Percentiles rank a stretch among this genome's conserved stretches.
These are phyloP conservation scores for Ochropleura plecta DNA, from an alignment of 2,888 invertebrate genomes.

Conservation along the genomic window DNA sequence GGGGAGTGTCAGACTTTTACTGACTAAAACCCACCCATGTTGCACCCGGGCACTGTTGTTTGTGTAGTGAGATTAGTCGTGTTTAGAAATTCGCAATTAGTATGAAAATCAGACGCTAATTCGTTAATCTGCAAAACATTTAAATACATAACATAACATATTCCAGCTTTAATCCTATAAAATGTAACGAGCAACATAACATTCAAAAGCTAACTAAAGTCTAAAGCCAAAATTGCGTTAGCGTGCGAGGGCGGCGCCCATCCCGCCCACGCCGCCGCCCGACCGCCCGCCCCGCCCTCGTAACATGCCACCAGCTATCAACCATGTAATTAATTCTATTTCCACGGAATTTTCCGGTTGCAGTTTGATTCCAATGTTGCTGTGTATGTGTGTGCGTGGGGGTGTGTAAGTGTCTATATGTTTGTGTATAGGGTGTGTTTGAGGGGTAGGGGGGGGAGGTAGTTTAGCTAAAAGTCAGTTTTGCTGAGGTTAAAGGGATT, in stretches of 20 bases:
- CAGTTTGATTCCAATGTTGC: constrained; percentile 56
- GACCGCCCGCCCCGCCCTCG: constrained; percentile 65
- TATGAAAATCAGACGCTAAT: not conserved
- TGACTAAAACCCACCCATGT: no score
- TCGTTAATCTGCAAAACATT: constrained; percentile 4
- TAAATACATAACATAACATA: constrained; percentile 19
- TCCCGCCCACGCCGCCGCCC: constrained; percentile 62
- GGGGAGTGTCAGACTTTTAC: no score
- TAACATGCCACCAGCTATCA: constrained; percentile 59
- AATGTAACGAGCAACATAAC: constrained; percentile 47
- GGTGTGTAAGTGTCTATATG: constrained; percentile 13
- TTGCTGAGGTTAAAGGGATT: constrained; percentile 17
- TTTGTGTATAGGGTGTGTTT: constrained; percentile 6
- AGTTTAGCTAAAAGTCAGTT: constrained; percentile 29
- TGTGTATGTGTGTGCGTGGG: constrained; percentile 25
- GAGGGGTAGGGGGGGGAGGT: not conserved
- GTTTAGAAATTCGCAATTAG: not conserved
- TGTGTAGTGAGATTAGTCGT: no score
- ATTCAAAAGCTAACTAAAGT: constrained; percentile 65
- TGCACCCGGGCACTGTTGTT: no score
- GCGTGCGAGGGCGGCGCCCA: constrained; percentile 65
- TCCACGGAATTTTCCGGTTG: constrained; percentile 69
- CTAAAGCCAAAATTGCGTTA: constrained; percentile 76
- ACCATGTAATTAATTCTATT: constrained; percentile 83
- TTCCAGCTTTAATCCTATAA: constrained; percentile 15